These are phyloP conservation scores for Hydrolagus colliei DNA, from an alignment of 2,797 vertebrate species.

Conservation along the genomic window DNA sequence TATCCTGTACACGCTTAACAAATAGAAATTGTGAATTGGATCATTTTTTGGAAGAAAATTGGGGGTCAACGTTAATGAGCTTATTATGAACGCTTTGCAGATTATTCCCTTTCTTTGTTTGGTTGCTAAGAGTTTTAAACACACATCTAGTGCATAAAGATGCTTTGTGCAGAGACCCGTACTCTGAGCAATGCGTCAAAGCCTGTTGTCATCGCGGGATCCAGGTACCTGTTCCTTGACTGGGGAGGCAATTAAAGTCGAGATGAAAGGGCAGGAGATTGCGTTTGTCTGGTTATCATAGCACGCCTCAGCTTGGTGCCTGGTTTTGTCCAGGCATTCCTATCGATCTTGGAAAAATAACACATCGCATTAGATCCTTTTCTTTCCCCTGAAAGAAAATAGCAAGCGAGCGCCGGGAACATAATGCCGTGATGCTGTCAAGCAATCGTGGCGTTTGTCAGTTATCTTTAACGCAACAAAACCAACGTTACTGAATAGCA, in stretches of 20 bases:
- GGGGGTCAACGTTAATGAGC: not conserved
- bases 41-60: constrained; percentile 3
- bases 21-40: not conserved
- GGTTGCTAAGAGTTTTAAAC: not conserved
- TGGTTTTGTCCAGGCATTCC: not conserved
- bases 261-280: not conserved
- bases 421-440: not conserved
- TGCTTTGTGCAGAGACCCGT: not conserved
- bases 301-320: not conserved
- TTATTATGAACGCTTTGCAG: not conserved
- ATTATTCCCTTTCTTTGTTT: not conserved
- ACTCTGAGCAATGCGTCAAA: not conserved
- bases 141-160: not conserved
- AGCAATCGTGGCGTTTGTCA: not conserved
- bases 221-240: not conserved
- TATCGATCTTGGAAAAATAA: not conserved
- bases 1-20: not conserved
- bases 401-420: too few species aligned
- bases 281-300: not conserved
- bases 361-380: not conserved
- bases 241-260: not conserved
- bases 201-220: not conserved
- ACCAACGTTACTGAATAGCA: not conserved
- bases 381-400: too few species aligned
- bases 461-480: not conserved